These are phyloP conservation scores for Acanthurus lineatus DNA, from an alignment of 2,797 vertebrate genomes.

Conservation along the genomic window DNA sequence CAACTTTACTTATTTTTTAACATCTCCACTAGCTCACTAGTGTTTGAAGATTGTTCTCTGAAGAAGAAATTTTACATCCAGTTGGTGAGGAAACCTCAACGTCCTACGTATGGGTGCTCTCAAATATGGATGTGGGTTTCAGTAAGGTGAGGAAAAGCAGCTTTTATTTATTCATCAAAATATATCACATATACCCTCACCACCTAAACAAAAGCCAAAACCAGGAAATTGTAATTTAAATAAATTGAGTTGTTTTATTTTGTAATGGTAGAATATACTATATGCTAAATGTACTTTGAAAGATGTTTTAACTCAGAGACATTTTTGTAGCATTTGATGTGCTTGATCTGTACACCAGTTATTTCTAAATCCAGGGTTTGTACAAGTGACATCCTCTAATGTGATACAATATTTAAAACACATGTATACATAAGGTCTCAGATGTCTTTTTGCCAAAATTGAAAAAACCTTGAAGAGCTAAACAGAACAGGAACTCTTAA, in stretches of 20 bases:
- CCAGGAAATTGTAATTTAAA: slow-evolving; percentile 25
- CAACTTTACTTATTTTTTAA: slow-evolving; percentile 20
- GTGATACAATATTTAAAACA: slow-evolving; percentile 20
- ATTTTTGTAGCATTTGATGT: slow-evolving; percentile 47
- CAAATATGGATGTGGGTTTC: slow-evolving; percentile 5
- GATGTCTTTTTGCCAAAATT: slow-evolving; percentile 11
- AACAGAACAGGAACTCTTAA: slow-evolving; percentile 3
- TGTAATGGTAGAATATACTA: slow-evolving; percentile 47
- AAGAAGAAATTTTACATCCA: slow-evolving; percentile 31
- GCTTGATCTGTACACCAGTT: slow-evolving; percentile 23
- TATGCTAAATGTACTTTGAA: slow-evolving; percentile 39
- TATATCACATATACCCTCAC: slow-evolving; percentile 8
- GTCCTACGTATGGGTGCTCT: slow-evolving; percentile 22
- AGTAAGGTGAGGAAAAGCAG: slow-evolving; percentile 4
- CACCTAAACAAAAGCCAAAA: slow-evolving; percentile 54
- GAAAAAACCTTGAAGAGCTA: neutral
- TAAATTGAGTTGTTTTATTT: slow-evolving; percentile 44
- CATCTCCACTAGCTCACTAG: slow-evolving; percentile 45
- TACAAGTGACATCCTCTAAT: slow-evolving; percentile 16
- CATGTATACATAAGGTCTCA: neutral
- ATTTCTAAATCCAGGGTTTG: slow-evolving; percentile 33
- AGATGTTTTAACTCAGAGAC: slow-evolving; percentile 26
- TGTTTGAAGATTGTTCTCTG: slow-evolving; percentile 38
- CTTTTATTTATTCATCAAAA: slow-evolving; percentile 15
- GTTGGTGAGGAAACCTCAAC: slow-evolving; percentile 10